These are phyloP conservation scores for Andrena fulva DNA, from an alignment of 2,888 invertebrate species.

Conservation along the genomic window DNA sequence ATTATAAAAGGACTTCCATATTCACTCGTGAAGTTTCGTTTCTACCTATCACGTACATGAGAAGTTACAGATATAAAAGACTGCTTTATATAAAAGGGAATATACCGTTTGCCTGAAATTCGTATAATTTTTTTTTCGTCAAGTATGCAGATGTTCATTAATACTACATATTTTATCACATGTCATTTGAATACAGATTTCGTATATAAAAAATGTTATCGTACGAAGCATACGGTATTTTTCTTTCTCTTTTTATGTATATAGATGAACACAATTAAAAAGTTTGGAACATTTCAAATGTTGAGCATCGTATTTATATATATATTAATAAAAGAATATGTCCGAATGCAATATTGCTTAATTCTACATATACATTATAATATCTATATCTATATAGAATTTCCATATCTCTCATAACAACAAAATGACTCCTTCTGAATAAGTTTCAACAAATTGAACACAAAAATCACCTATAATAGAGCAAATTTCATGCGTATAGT, in stretches of 20 bases:
- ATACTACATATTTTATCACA: slow-evolving; percentile 60
- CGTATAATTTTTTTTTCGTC: slow-evolving; percentile 15
- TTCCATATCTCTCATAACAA: slow-evolving; percentile 68
- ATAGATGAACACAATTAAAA: slow-evolving; percentile 68
- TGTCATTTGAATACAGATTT: slow-evolving; percentile 51
- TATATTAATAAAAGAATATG: slow-evolving; percentile 72
- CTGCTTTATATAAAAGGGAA: slow-evolving; percentile 54
- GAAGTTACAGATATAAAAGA: slow-evolving; percentile 54
- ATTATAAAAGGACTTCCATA: slow-evolving; percentile 16
- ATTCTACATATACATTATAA: slow-evolving; percentile 62
- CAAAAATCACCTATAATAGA: slow-evolving; percentile 66
- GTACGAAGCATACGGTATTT: slow-evolving; percentile 35
- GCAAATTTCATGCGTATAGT: slow-evolving; percentile 61
- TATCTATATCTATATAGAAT: slow-evolving; percentile 71
- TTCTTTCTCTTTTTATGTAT: slow-evolving; percentile 22
- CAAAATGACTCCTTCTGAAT: slow-evolving; percentile 67
- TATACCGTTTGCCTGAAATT: slow-evolving; percentile 46
- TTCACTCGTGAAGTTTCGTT: slow-evolving; percentile 21
- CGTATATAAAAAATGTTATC: slow-evolving; percentile 55
- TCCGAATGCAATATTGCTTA: slow-evolving; percentile 76
- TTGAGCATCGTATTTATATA: slow-evolving; percentile 55
- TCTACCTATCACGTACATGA: slow-evolving; percentile 42
- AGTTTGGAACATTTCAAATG: slow-evolving; percentile 75
- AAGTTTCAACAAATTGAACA: slow-evolving; percentile 72
- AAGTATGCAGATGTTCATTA: slow-evolving; percentile 46